Base-by-base conservation (phyloP, 2,888 invertebrate species). In the Liodrosophila aerea region DNA sequence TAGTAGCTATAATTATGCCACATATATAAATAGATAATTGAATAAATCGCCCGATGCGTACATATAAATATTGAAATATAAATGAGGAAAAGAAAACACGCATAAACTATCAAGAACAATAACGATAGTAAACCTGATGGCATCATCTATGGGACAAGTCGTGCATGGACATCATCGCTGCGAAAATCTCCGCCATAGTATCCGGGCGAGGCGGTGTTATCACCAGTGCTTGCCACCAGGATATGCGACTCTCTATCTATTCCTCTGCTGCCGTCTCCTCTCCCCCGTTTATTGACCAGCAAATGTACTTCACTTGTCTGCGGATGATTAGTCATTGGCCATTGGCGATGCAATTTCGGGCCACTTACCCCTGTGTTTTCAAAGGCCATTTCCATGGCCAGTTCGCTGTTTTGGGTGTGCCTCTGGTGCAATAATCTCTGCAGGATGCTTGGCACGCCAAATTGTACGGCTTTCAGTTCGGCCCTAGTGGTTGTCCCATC, bases 81-180 rank as follows among this genome's bases (percentile, higher is more conserved):
- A n/a, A n/a, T n/a, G n/a, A n/a, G n/a, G n/a, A n/a, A n/a, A n/a
- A n/a, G n/a, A n/a, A n/a, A n/a, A n/a, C n/a, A n/a, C n/a, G n/a
- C n/a, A n/a, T n/a, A n/a, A n/a, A n/a, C n/a, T n/a, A n/a, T n/a
- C n/a, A n/a, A n/a, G n/a, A n/a, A n/a, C n/a, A n/a, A n/a, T n/a
- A n/a, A n/a, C n/a, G n/a, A n/a, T n/a, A n/a, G n/a, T n/a, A n/a
- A n/a, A n/a, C n/a, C n/a, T n/a, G n/a, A n/a, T n/a, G n/a, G n/a
- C n/a, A 29, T 64, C 52, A 80, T 71, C 80, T 83, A 89, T 59
- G 88, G 74, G 49, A 89, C 87, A 76, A 88, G 82, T 64, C 85
- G 77, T 58, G 80, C 69, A 78, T 84, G 72, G 62, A 85, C 86
- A 85, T 88, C 87, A 81, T 88, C 81, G 67, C 57, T 37, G 64